Base-by-base conservation (phyloP, 2,113 vertebrate genomes). In the Falcunculus frontatus region DNA sequence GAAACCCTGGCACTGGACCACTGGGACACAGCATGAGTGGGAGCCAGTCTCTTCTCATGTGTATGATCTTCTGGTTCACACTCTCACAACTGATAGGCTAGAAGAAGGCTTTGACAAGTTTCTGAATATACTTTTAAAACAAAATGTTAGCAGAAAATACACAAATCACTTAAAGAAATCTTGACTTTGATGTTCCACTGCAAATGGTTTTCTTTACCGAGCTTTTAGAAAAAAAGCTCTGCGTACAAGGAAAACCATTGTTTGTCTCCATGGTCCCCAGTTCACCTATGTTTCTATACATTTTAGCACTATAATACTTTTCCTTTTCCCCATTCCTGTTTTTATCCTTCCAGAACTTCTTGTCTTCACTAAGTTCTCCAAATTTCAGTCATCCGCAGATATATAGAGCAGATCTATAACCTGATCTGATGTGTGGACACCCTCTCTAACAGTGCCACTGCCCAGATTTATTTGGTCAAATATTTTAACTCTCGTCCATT, bases 201-300 rank as follows among this genome's bases (percentile, higher is more conserved):
- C 49, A 18, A 56, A 13, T 22, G 39, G 20, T 33, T 84, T 53
- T 90, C 72, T 22, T 69, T 23, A 69, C 9, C 25, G 70, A 65
- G 7, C 13, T 49, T 73, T 52, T 56, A 60, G 26, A 33, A 60
- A 46, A 73, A 67, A 50, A 1, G 13, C 9, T n/a, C 23, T 42
- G 2, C 1, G 0, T 35, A 41, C 30, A 41, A 30, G 35, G 7
- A 77, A 81, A 69, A 53, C 9, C 6, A 20, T 5, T 35, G 5
- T 29, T 70, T 44, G 2, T 60, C 13, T 73, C 72, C 32, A n/a
- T 0, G 2, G 50, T 46, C 9, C 10, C 4, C 50, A 57, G 13
- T 49, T 87, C 22, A 35, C 11, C 21, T 60, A 30, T 37, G 16
- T 30, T 53, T 84, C 20, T 67, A 26, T 11, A 44, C 1, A 52